Evolutionary conservation across 2,888 invertebrate species (phyloP).

Genomic region (Gastrophysa polygoni): DNA sequence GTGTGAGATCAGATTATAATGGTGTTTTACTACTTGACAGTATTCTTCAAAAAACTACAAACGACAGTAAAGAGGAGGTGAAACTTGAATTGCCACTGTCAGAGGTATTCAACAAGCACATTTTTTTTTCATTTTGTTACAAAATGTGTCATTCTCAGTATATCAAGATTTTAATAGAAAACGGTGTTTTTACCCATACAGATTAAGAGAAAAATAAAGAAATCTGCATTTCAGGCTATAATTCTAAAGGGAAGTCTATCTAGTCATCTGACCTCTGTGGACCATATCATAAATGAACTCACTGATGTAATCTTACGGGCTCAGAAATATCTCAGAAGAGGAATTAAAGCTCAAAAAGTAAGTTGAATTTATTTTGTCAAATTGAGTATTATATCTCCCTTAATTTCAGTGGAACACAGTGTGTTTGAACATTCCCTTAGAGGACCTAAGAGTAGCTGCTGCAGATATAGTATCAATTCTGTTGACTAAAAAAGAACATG

Average conservation of each 20-base stretch:
- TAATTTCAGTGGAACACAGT: conserved; percentile 86
- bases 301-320: conserved; percentile 75
- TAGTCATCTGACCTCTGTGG: conserved; percentile 62
- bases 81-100: conserved; percentile 85
- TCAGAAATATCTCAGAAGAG: conserved; percentile 76
- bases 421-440: conserved; percentile 79
- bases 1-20: conserved; percentile 88
- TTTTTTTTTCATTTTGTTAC: not conserved
- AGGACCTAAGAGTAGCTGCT: conserved; percentile 79
- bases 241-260: conserved; percentile 82
- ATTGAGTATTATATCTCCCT: not conserved
- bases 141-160: not conserved
- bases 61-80: conserved; percentile 77
- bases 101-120: conserved; percentile 65
- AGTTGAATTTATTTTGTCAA: conserved; percentile 12
- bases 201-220: no score
- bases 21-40: conserved; percentile 89
- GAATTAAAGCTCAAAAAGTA: conserved; percentile 91
- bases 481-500: conserved; percentile 79
- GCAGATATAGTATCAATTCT: conserved; percentile 81
- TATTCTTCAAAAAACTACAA: conserved; percentile 82
- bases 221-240: conserved; percentile 71
- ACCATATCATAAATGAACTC: conserved; percentile 80
- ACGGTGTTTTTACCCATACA: no score
- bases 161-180: not conserved